Conservation (phyloP, 2,888 invertebrate genomes). For the Hypsopygia costalis region DNA sequence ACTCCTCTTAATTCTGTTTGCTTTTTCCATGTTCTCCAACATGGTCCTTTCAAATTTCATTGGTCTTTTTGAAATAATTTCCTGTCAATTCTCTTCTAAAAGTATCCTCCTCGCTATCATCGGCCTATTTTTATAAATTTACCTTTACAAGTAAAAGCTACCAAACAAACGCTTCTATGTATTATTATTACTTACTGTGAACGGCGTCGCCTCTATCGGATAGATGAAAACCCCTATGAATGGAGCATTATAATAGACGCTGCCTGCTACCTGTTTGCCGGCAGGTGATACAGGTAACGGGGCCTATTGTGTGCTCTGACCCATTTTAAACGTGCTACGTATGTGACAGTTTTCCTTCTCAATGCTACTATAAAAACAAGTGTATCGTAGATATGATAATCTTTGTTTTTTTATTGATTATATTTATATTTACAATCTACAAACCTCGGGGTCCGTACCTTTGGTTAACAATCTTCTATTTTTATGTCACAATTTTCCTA, state of each 20-base stretch:
- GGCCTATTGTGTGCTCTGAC: constrained; percentile 17
- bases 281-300: constrained; percentile 18
- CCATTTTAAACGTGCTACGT: constrained; percentile 12
- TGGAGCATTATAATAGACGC: constrained; percentile 16
- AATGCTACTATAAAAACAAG: not conserved
- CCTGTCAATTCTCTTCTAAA: too few species aligned
- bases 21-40: too few species aligned
- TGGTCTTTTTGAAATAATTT: too few species aligned
- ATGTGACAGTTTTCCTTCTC: not conserved
- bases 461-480: too few species aligned
- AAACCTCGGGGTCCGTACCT: too few species aligned
- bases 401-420: too few species aligned
- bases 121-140: not conserved
- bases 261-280: constrained; percentile 11
- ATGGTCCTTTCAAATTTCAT: too few species aligned
- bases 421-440: too few species aligned
- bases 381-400: not conserved
- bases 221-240: constrained; percentile 12
- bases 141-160: not conserved
- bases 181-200: not conserved
- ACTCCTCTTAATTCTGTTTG: too few species aligned
- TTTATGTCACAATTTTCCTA: too few species aligned
- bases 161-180: not conserved
- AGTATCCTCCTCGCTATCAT: too few species aligned
- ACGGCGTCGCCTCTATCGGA: not conserved